Conservation (phyloP, 2,888 invertebrate species). For the Drosophila kuntzei region DNA sequence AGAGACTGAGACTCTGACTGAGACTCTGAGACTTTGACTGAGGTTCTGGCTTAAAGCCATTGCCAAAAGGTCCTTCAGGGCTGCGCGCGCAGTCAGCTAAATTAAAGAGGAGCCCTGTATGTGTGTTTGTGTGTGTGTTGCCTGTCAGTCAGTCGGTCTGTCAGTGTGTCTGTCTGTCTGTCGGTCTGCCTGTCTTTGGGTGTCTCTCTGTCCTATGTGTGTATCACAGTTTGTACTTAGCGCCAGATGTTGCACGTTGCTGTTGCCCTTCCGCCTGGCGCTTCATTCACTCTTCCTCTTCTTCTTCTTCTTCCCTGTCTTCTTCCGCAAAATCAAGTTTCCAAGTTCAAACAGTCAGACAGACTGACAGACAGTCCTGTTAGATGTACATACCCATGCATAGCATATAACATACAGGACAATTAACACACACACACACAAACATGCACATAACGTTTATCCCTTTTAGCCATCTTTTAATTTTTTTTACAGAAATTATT, state of each 20-base stretch:
- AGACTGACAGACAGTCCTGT: slow-evolving; percentile 28
- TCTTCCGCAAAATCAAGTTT: slow-evolving; percentile 75
- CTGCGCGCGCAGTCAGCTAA: slow-evolving; percentile 75
- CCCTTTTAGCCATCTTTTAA: slow-evolving; percentile 27
- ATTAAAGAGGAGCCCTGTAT: slow-evolving; percentile 70
- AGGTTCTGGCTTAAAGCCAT: slow-evolving; percentile 47
- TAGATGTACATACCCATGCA: slow-evolving; percentile 18
- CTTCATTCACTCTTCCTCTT: slow-evolving; percentile 23
- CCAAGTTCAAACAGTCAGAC: slow-evolving; percentile 77
- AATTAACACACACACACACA: slow-evolving; percentile 57
- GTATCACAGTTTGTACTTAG: slow-evolving; percentile 81
- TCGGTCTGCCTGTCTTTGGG: slow-evolving; percentile 29
- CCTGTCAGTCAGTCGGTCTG: slow-evolving; percentile 25
- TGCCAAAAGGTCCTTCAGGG: slow-evolving; percentile 38
- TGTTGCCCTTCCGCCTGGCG: slow-evolving; percentile 38
- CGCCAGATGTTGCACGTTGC: slow-evolving; percentile 74
- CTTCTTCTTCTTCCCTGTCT: slow-evolving; percentile 29
- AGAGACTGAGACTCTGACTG: neutral
- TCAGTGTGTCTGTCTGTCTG: slow-evolving; percentile 26
- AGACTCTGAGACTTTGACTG: slow-evolving; percentile 22
- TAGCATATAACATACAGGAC: slow-evolving; percentile 26
- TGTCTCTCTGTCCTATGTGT: slow-evolving; percentile 61
- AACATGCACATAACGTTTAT: slow-evolving; percentile 15
- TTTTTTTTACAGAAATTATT: slow-evolving; percentile 68
- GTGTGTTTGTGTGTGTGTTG: slow-evolving; percentile 18